These are phyloP conservation scores for Ips typographus DNA, from an alignment of 1,140 invertebrate species.

Conservation along the genomic window DNA sequence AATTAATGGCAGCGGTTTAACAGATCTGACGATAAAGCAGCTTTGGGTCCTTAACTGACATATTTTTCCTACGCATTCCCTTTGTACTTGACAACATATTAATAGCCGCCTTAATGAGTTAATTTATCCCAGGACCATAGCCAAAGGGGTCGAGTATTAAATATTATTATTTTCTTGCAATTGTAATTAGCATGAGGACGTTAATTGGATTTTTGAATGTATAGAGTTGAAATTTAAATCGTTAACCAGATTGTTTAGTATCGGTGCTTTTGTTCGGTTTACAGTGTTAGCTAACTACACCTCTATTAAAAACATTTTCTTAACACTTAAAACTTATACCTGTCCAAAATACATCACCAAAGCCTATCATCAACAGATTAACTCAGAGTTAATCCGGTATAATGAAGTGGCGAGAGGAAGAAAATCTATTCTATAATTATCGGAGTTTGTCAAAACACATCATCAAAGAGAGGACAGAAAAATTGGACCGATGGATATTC, in stretches of 20 bases:
- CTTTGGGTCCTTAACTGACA: constrained; percentile 24
- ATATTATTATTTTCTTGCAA: background rate
- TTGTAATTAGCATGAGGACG: background rate
- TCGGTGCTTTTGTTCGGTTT: background rate
- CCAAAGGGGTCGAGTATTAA: constrained; percentile 13
- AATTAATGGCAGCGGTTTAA: constrained; percentile 17
- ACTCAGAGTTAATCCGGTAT: background rate
- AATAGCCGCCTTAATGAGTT: constrained; percentile 28
- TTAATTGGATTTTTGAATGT: too few relatives aligned
- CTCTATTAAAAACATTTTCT: background rate
- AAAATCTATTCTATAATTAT: constrained; percentile 4
- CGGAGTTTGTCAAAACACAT: background rate
- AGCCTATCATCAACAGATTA: background rate
- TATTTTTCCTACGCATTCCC: constrained; percentile 28
- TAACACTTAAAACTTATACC: background rate
- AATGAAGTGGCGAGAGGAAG: background rate
- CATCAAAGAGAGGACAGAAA: constrained; percentile 1
- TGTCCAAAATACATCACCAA: background rate
- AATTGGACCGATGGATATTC: constrained; percentile 15
- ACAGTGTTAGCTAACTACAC: background rate
- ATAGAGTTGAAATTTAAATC: background rate
- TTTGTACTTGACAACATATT: constrained; percentile 30
- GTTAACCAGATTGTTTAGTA: background rate
- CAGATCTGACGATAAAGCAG: constrained; percentile 19
- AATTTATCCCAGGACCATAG: constrained; percentile 19